Conservation (phyloP, 2,797 vertebrate species). For the Meriones psammophilus region DNA sequence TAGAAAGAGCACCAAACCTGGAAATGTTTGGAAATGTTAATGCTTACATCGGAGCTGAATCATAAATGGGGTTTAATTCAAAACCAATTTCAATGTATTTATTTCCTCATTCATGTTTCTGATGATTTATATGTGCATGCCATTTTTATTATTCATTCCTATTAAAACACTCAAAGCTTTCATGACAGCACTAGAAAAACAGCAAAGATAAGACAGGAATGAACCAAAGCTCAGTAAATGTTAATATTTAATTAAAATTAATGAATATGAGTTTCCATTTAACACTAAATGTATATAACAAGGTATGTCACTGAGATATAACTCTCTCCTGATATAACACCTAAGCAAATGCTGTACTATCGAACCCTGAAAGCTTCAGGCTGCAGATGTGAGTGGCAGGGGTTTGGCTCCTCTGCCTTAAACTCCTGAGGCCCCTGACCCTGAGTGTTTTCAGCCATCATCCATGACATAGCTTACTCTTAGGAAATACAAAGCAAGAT, state of each 20-base stretch:
- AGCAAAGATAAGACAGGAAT: background rate
- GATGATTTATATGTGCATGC: background rate
- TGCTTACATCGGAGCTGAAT: conserved; percentile 13
- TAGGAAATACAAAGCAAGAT: background rate
- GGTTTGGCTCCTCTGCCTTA: background rate
- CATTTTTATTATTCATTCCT: background rate
- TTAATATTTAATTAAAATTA: background rate
- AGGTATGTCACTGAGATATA: background rate
- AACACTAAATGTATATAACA: background rate
- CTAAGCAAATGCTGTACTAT: background rate
- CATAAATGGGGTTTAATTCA: background rate
- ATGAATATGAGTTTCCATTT: background rate
- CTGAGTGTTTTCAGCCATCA: rapidly evolving
- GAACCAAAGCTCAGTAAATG: background rate
- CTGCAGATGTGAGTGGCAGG: background rate
- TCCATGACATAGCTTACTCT: background rate
- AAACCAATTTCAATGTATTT: conserved; percentile 15
- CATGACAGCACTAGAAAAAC: background rate
- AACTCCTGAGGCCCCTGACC: background rate
- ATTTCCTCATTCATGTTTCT: background rate
- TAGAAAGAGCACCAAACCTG: background rate
- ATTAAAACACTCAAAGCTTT: background rate
- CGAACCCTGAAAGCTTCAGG: background rate
- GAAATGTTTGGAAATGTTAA: background rate
- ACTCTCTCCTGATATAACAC: background rate